phyloP scores from a whole-genome alignment of 2,888 invertebrate genomes.

The Chorisops tibialis region DNA sequence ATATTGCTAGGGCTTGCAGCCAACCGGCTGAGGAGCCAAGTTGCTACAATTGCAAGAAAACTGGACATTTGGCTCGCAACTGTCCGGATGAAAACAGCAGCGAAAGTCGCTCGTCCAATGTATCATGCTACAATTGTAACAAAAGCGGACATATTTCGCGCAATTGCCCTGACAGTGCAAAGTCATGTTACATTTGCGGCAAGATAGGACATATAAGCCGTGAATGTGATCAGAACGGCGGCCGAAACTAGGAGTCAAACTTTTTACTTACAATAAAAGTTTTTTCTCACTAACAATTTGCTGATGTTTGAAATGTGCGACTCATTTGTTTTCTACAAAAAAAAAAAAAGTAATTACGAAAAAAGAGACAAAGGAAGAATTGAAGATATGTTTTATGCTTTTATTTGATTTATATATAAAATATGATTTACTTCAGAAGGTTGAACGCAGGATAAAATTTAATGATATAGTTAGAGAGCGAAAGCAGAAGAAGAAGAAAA shows the following conservation, averaged over 20 bases:
- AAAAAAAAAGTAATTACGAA: conserved; percentile 22
- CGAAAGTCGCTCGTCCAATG: conserved; percentile 47
- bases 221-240: conserved; percentile 77
- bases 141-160: conserved; percentile 90
- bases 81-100: conserved; percentile 67
- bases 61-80: conserved; percentile 88
- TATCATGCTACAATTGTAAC: conserved; percentile 91
- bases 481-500: background rate
- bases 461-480: background rate
- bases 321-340: conserved; percentile 26
- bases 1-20: conserved; percentile 90
- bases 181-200: conserved; percentile 91
- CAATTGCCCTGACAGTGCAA: conserved; percentile 76
- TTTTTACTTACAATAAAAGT: conserved; percentile 3
- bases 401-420: conserved; percentile 16
- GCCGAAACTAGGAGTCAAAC: conserved; percentile 45
- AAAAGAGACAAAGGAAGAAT: conserved; percentile 29
- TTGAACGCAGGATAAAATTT: conserved; percentile 1
- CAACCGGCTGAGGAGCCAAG: conserved; percentile 78
- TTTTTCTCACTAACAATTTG: conserved; percentile 8
- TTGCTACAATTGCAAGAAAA: conserved; percentile 79
- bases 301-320: conserved; percentile 23
- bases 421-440: conserved; percentile 21
- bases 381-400: conserved; percentile 29
- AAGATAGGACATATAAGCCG: conserved; percentile 87